Evolutionary conservation across 2,797 vertebrate species (phyloP).

Genomic region (Lutjanus argentimaculatus): DNA sequence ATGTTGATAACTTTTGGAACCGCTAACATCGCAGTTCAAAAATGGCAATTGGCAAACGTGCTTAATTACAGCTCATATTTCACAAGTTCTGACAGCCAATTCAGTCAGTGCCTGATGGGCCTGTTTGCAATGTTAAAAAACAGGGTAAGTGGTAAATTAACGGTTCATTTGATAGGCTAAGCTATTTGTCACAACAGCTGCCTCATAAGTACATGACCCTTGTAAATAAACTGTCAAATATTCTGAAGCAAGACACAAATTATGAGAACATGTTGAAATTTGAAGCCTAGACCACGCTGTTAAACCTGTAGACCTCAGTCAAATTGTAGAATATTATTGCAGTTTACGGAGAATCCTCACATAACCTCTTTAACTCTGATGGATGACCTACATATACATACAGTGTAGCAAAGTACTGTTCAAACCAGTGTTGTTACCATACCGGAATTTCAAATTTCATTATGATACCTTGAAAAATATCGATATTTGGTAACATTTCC

Average conservation of each 20-base stretch:
- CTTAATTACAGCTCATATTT: slow-evolving; percentile 1
- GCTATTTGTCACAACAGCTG: neutral
- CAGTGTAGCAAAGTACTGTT: no score
- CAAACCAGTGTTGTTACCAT: no score
- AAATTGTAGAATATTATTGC: no score
- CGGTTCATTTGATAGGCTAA: neutral
- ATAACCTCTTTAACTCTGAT: no score
- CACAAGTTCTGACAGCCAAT: neutral
- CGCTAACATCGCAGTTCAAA: slow-evolving; percentile 4
- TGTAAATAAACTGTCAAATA: neutral
- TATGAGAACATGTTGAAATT: neutral
- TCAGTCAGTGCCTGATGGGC: neutral
- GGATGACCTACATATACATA: no score
- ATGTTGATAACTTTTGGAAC: slow-evolving; percentile 3
- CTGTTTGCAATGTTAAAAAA: slow-evolving; percentile 1
- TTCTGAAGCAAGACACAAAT: slow-evolving; percentile 1
- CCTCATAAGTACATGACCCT: neutral
- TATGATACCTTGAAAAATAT: no score
- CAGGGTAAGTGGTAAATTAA: neutral
- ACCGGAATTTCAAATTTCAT: no score
- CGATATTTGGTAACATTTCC: no score
- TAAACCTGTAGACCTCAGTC: no score
- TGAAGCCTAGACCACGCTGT: neutral
- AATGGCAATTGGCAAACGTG: neutral
- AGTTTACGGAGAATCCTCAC: no score